A percentile compares a stretch with the other conserved stretches of the same genome.
These are phyloP conservation scores for Poeciliopsis gracilis DNA, from an alignment of 2,797 vertebrate species.

Conservation along the genomic window DNA sequence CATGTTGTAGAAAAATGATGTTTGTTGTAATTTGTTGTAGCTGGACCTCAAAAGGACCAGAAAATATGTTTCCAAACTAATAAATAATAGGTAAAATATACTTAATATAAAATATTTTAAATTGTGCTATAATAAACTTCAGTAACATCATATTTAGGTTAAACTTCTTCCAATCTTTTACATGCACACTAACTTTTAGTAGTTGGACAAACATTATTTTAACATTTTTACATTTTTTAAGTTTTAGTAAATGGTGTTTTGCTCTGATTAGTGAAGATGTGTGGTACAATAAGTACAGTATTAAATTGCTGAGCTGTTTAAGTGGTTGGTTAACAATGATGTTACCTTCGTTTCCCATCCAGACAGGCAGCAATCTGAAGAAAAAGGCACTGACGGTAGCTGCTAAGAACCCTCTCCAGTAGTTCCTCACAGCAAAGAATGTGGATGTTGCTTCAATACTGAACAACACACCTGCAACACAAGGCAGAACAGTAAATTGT, in stretches of 20 bases:
- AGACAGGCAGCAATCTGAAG: slow-evolving; percentile 95
- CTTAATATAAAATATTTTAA: background rate
- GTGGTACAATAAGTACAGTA: background rate
- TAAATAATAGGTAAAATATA: background rate
- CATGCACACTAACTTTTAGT: too few relatives aligned
- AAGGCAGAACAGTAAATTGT: background rate
- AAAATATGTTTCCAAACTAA: background rate
- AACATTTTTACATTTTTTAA: background rate
- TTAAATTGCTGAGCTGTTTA: background rate
- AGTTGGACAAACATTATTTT: too few relatives aligned
- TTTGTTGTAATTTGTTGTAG: background rate
- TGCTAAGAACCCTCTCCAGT: slow-evolving; percentile 97
- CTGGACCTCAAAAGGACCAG: background rate
- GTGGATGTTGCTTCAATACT: slow-evolving; percentile 98
- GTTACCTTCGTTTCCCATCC: slow-evolving; percentile 95
- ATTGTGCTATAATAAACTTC: background rate
- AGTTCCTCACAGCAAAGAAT: slow-evolving; percentile 97
- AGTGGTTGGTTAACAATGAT: background rate
- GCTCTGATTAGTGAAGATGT: background rate
- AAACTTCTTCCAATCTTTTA: too few relatives aligned
- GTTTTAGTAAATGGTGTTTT: background rate
- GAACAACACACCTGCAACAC: slow-evolving; percentile 90
- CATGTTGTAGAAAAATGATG: too few relatives aligned
- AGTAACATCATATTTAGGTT: too few relatives aligned
- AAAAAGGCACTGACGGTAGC: slow-evolving; percentile 98